phyloP scores from a whole-genome alignment of 2,797 vertebrate species.

The Falco rusticolus region DNA sequence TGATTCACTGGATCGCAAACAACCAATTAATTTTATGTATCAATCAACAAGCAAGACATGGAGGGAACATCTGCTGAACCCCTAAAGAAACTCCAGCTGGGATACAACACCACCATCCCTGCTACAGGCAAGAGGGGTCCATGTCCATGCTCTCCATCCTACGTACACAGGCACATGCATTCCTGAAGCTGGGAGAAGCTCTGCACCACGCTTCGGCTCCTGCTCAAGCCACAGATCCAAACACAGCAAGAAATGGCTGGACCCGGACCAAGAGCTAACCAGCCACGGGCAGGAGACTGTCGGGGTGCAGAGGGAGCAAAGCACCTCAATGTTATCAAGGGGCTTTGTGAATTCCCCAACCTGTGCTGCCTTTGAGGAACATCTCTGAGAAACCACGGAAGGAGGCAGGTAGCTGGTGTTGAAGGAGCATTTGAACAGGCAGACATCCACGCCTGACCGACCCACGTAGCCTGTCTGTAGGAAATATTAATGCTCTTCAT shows the following conservation, averaged over 20 bases:
- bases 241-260: neutral
- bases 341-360: neutral
- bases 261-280: neutral
- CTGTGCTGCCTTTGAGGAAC: neutral
- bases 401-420: neutral
- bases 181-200: neutral
- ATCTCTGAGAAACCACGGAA: neutral
- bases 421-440: neutral
- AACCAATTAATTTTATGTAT: neutral
- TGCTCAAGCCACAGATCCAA: neutral
- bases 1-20: neutral
- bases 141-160: neutral
- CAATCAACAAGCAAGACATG: neutral
- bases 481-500: neutral
- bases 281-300: neutral
- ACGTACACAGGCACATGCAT: fast-evolving
- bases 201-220: neutral
- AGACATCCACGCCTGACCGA: fast-evolving
- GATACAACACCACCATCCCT: neutral
- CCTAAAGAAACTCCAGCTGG: neutral
- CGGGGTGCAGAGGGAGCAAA: neutral
- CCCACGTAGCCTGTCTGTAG: neutral
- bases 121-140: neutral
- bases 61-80: neutral
- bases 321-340: fast-evolving